phyloP scores from a whole-genome alignment of 2,888 invertebrate species.

The Acheta domesticus region DNA sequence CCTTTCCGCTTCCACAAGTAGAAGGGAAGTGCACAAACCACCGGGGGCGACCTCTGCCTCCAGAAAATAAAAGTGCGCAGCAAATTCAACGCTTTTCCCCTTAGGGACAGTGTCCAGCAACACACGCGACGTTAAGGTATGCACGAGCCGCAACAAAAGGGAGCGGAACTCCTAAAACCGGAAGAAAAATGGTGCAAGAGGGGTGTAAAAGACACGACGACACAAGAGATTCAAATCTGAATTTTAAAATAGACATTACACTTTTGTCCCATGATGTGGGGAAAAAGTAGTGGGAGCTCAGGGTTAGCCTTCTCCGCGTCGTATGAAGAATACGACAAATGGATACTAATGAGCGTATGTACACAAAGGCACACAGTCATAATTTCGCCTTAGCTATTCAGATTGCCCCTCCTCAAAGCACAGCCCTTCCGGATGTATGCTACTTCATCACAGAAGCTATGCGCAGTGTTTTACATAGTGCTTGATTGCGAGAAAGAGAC shows the following conservation, averaged over 20 bases:
- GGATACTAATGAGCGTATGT: too few relatives aligned
- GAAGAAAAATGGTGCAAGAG: constrained; percentile 3
- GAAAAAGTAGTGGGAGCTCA: neutral
- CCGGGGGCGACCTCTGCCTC: too few relatives aligned
- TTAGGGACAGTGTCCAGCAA: neutral
- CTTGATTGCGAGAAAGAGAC: neutral
- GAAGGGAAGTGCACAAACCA: too few relatives aligned
- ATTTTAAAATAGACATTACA: constrained; percentile 18
- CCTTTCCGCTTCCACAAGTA: too few relatives aligned
- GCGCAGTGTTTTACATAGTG: neutral
- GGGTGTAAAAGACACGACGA: neutral
- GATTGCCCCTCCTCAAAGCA: neutral
- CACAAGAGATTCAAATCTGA: neutral
- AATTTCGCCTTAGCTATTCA: neutral
- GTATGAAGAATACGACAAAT: too few relatives aligned
- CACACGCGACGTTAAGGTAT: neutral
- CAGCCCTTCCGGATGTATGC: neutral
- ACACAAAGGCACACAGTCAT: neutral
- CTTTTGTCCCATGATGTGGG: constrained; percentile 18
- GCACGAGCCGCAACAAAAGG: neutral
- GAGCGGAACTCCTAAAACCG: neutral
- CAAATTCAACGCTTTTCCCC: neutral
- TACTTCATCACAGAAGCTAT: neutral
- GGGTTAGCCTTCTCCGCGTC: too few relatives aligned
- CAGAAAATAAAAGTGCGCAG: too few relatives aligned